Conservation (phyloP, 2,888 invertebrate species). For the Cheilosia grossa region DNA sequence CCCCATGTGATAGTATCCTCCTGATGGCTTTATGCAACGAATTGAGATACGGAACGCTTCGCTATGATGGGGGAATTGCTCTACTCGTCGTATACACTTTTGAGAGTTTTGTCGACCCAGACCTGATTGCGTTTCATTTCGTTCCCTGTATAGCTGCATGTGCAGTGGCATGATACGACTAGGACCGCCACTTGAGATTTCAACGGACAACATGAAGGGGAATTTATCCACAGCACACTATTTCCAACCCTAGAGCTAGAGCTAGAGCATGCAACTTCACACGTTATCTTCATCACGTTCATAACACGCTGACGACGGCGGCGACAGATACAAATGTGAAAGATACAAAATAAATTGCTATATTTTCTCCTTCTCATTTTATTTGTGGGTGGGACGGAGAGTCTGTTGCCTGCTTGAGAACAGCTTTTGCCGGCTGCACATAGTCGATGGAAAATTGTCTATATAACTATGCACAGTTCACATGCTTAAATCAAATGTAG, state of each 20-base stretch:
- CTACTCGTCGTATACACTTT: conserved; percentile 16
- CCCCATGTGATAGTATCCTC: conserved; percentile 25
- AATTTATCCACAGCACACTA: conserved; percentile 45
- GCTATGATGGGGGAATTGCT: conserved; percentile 1
- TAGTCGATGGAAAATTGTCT: conserved; percentile 16
- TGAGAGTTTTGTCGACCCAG: conserved; percentile 62
- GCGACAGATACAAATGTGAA: conserved; percentile 68
- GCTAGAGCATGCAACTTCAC: conserved; percentile 46
- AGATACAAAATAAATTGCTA: conserved; percentile 72
- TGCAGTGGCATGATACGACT: conserved; percentile 36
- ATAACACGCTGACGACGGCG: conserved; percentile 47
- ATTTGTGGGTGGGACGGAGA: conserved; percentile 30
- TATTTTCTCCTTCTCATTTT: conserved; percentile 24
- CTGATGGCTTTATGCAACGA: conserved; percentile 59
- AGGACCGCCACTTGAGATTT: conserved; percentile 37
- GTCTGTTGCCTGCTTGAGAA: conserved; percentile 44
- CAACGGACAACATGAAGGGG: conserved; percentile 2
- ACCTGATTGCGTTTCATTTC: conserved; percentile 69
- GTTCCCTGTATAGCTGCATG: conserved; percentile 54
- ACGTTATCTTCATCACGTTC: conserved; percentile 72
- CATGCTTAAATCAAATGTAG: neutral
- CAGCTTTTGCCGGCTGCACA: conserved; percentile 43
- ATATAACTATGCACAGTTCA: neutral
- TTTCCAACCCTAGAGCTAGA: conserved; percentile 51
- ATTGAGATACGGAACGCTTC: conserved; percentile 57